A percentile compares a stretch with the other conserved stretches of the same genome.
These are phyloP conservation scores for Diplogasteroides magnus DNA, from an alignment of 1,140 invertebrate genomes.

Conservation along the genomic window DNA sequence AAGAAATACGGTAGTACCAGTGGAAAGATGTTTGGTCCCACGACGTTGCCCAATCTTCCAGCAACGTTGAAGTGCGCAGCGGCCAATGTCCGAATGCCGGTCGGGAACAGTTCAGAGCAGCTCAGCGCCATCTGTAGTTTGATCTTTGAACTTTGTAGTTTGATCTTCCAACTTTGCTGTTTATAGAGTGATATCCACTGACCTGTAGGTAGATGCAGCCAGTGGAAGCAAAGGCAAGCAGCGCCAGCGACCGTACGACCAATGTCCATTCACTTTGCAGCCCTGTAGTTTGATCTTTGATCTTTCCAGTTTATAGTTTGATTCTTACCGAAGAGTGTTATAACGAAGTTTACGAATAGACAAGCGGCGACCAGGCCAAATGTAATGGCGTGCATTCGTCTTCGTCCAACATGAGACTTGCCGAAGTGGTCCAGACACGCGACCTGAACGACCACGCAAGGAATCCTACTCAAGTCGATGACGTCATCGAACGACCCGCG, in stretches of 20 bases:
- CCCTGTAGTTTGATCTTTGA: slow-evolving; percentile 1
- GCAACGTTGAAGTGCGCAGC: slow-evolving; percentile 21
- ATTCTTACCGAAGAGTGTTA: not conserved
- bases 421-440: slow-evolving; percentile 20
- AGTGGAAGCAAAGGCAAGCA: slow-evolving; percentile 20
- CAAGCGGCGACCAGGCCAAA: slow-evolving; percentile 11
- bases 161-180: too few species aligned
- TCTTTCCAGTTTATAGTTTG: not conserved
- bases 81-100: slow-evolving; percentile 17
- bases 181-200: not conserved
- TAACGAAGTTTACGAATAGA: slow-evolving; percentile 11
- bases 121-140: slow-evolving; percentile 6
- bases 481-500: too few species aligned
- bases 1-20: slow-evolving; percentile 11
- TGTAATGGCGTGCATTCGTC: slow-evolving; percentile 15
- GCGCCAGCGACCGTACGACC: slow-evolving; percentile 13
- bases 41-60: slow-evolving; percentile 21
- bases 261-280: slow-evolving; percentile 6
- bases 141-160: too few species aligned
- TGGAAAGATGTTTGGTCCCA: slow-evolving; percentile 21
- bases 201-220: slow-evolving; percentile 13
- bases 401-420: slow-evolving; percentile 9
- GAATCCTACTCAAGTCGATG: too few species aligned
- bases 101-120: slow-evolving; percentile 22
- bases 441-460: not conserved